Evolutionary conservation across 2,113 vertebrate species (phyloP), one percentile per base, ranked within the genome.

Genomic region (Cynocephalus volans): DNA sequence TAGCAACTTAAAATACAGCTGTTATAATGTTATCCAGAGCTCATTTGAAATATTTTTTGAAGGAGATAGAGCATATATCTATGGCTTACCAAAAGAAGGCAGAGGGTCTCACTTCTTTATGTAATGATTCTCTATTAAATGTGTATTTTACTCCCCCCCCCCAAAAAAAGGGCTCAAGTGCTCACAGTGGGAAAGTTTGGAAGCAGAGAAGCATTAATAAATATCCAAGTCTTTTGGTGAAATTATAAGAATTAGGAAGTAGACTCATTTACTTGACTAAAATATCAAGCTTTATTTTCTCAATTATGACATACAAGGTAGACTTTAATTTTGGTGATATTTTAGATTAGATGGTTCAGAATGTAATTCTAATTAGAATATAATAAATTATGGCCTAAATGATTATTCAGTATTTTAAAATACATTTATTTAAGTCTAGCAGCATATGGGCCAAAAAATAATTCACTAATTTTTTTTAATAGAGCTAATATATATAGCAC

Each of bases 1-100:
- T 95, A 60, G 50, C 33, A 94, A 76, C 21, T 67, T 50, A 96
- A 81, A 89, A 95, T 94, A 89, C 24, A 88, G 58, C 6, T 85
- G 45, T 92, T 94, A 85, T 75, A 60, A 85, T 89, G 28, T 76
- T 89, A 95, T 18, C 15, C n/a, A 86, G 50, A 73, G 13, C 52
- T 91, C 2, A 36, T 91, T 80, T 56, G 11, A 80, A 96, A 90
- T 0, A 50, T 81, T 31, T 81, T 48, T 28, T 56, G 28, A 60
- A 89, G 19, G 33, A 91, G 54, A 21, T 73, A 65, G n/a, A 79
- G 13, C 6, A 83, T 4, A 79, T 21, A 79, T 41, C 41, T 6
- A 52, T 80, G 65, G 19, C 18, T 76, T 86, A 36, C 50, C 12
- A 88, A 70, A 94, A 70, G 3, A 24, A 94, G 52, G 26, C 18